Evolutionary conservation across 2,888 invertebrate genomes (phyloP), one percentile per base, ranked within the genome.

Genomic region (Cosmopolites sordidus): DNA sequence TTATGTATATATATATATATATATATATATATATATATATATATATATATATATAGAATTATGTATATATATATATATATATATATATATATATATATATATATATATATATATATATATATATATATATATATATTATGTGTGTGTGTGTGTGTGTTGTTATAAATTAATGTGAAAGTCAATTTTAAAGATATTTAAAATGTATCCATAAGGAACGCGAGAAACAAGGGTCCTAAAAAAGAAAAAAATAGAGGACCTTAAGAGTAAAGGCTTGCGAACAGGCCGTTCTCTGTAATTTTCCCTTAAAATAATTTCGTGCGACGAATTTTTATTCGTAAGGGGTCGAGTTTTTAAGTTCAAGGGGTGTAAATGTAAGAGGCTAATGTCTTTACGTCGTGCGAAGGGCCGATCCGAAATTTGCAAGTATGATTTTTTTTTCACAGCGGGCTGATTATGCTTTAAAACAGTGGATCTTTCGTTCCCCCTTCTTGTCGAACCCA

Each of bases 371-470:
- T 71, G 66, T 68, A 72, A 70, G 71, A 72, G 70, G 72, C 72
- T 73, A 73, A 73, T 73, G 72, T 73, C 73, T 73, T 73, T 73
- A 74, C 72, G 69, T 72, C 63, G 71, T 73, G 73, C 63, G 71
- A 74, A 73, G 73, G 74, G 72, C 67, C 72, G 71, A 69, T 71
- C 68, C 69, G 66, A 71, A 71, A 74, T 73, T 74, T 73, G 73
- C 73, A 74, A 73, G 72, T 73, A 71, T 73, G 73, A 74, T 74
- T 74, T 73, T 73, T 72, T 72, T 65, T 17, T 52, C 43, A 43
- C 67, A 63, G 65, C 63, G 64, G 64, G 69, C 64, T 72, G 73
- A 73, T 73, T 73, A 73, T 73, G 73, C 72, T 73, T 73, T 73
- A 73, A 73, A 73, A 73, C 71, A 73, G 69, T 73, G 65, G 69